Base-by-base conservation (phyloP, 2,888 invertebrate species). In the Agrochola litura region DNA sequence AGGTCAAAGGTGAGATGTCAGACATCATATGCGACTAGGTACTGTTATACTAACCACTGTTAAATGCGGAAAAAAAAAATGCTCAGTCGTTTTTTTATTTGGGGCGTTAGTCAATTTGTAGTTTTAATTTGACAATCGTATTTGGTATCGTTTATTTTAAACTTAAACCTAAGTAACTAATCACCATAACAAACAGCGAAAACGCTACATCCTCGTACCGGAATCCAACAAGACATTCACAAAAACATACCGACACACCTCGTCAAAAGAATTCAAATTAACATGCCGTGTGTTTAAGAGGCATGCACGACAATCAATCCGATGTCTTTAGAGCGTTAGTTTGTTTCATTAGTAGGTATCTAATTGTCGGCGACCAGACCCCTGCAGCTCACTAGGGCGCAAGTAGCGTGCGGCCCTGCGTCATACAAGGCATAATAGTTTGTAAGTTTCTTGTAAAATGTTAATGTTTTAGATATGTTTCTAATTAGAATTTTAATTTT, bases 301-400 rank as follows among this genome's bases (percentile, higher is more conserved):
- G 76, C 67, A 79, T 68, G 76, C 56, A 43, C 56, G 54, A 74
- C 90, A 83, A 92, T 92, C 90, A 92, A 92, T 92, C 89, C 89
- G 79, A 82, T 77, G 92, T 92, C 92, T 89, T 77, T 87, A 84
- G 76, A 83, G 85, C 10, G 19, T 41, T 30, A 46, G 49, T 86
- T 86, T 90, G 91, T 91, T 91, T 89, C 89, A 67, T 67, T 81
- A 25, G 19, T 19, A 91, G n/a, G n/a, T n/a, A n/a, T n/a, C n/a
- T n/a, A n/a, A n/a, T n/a, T n/a, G n/a, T n/a, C n/a, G n/a, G n/a
- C n/a, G n/a, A n/a, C n/a, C n/a, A n/a, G n/a, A n/a, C n/a, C n/a
- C n/a, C n/a, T n/a, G n/a, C n/a, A n/a, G n/a, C n/a, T n/a, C n/a
- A n/a, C n/a, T n/a, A n/a, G n/a, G n/a, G n/a, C n/a, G n/a, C n/a